phyloP scores from a whole-genome alignment of 37 sponge, comb jelly and placozoan genomes.

The Beroe ovata region DNA sequence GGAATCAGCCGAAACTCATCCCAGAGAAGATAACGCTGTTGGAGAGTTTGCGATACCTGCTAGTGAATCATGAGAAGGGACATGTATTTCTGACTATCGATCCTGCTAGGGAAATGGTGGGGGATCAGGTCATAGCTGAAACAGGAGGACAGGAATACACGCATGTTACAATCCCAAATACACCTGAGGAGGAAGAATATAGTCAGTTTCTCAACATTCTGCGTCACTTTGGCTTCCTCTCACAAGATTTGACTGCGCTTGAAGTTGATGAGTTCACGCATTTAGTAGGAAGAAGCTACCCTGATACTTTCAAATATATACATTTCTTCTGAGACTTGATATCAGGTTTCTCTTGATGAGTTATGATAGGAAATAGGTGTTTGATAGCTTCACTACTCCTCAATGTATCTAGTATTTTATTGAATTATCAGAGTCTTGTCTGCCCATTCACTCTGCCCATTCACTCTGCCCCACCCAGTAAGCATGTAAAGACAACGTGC shows the following conservation, averaged over 20 bases:
- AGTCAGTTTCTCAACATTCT: neutral
- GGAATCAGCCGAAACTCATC: conserved; percentile 8
- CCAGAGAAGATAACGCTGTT: conserved; percentile 20
- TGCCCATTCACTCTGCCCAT: no score
- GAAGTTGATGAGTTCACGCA: conserved; percentile 29
- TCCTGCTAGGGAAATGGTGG: neutral
- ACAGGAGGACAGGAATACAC: neutral
- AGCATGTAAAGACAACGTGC: no score
- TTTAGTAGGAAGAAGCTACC: conserved; percentile 13
- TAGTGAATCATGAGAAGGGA: neutral
- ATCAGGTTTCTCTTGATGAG: no score
- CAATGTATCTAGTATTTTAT: no score
- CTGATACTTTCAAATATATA: conserved; percentile 49
- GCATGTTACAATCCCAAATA: conserved; percentile 20
- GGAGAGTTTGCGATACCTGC: neutral
- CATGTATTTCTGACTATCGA: conserved; percentile 9
- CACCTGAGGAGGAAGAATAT: neutral
- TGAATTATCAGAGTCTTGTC: no score
- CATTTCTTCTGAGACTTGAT: conserved; percentile 7
- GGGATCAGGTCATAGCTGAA: neutral
- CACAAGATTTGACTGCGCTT: neutral
- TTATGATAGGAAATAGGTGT: no score
- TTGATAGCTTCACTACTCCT: no score
- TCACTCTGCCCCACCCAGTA: no score
- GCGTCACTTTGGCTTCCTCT: neutral